A percentile compares a stretch with the other conserved stretches of the same genome.
Evolutionary conservation across 1,140 invertebrate genomes (phyloP).

Genomic region (Cataglyphis hispanica): DNA sequence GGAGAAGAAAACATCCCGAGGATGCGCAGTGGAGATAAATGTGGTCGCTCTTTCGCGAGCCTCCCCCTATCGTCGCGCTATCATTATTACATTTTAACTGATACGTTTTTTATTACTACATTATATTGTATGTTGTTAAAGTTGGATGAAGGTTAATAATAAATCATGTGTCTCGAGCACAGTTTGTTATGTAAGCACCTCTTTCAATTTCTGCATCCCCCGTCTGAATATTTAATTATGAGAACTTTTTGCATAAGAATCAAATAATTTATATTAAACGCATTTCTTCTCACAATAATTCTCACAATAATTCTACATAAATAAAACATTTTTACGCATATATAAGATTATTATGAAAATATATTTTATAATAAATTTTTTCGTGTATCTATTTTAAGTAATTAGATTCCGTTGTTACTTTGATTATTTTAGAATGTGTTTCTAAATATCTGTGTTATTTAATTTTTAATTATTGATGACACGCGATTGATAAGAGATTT

Average conservation of each 20-base stretch:
- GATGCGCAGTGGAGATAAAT: constrained; percentile 71
- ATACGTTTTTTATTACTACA: constrained; percentile 85
- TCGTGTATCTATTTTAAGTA: background rate
- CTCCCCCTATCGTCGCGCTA: constrained; percentile 80
- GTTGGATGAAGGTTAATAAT: constrained; percentile 86
- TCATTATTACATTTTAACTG: constrained; percentile 83
- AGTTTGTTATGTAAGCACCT: constrained; percentile 83
- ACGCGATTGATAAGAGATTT: no score
- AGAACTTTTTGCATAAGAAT: background rate
- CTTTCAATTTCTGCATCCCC: constrained; percentile 57
- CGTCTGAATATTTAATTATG: constrained; percentile 22
- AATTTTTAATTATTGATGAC: no score
- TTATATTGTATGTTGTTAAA: constrained; percentile 87
- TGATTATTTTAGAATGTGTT: no score
- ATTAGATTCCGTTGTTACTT: no score
- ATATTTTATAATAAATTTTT: background rate
- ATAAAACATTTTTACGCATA: background rate
- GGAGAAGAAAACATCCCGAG: constrained; percentile 41
- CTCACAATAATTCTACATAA: no score
- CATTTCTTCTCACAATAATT: background rate
- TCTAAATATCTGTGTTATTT: no score
- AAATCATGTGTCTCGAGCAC: constrained; percentile 85
- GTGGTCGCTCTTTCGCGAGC: constrained; percentile 64
- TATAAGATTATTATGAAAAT: background rate
- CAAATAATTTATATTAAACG: background rate